Evolutionary conservation across 2,888 invertebrate species (phyloP).

Genomic region (Thecophora atra): DNA sequence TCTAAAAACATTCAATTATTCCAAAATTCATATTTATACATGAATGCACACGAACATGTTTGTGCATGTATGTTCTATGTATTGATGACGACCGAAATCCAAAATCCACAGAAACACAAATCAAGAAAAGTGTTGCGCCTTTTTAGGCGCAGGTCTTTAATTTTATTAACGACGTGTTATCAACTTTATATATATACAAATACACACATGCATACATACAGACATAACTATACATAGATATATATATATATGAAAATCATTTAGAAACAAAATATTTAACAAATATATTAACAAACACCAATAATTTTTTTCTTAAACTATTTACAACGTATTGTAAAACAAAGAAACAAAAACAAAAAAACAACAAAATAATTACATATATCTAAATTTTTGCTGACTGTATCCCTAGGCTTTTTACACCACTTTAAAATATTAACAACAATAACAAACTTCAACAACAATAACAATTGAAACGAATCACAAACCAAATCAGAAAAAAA

Average conservation of each 20-base stretch:
- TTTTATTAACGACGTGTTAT: conserved; percentile 29
- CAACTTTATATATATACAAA: conserved; percentile 32
- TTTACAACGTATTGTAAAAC: conserved; percentile 47
- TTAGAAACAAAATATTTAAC: conserved; percentile 32
- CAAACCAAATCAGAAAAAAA: conserved; percentile 28
- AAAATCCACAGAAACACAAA: conserved; percentile 41
- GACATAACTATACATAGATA: conserved; percentile 29
- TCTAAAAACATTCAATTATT: conserved; percentile 36
- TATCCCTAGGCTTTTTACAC: conserved; percentile 65
- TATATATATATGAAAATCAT: conserved; percentile 24
- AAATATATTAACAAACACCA: conserved; percentile 42
- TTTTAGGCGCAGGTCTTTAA: conserved; percentile 41
- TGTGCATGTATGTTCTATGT: neutral
- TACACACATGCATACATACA: too few species aligned
- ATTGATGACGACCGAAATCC: neutral
- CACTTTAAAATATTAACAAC: conserved; percentile 48
- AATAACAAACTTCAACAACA: conserved; percentile 8
- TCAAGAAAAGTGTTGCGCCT: conserved; percentile 40
- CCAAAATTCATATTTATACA: neutral
- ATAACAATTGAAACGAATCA: neutral
- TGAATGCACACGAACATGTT: conserved; percentile 26
- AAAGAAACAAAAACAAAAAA: conserved; percentile 34
- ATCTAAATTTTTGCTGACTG: conserved; percentile 62
- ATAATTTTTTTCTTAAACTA: conserved; percentile 49
- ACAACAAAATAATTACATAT: conserved; percentile 47